Conservation (phyloP, 1,140 invertebrate species). For the Thaumetopoea pityocampa region DNA sequence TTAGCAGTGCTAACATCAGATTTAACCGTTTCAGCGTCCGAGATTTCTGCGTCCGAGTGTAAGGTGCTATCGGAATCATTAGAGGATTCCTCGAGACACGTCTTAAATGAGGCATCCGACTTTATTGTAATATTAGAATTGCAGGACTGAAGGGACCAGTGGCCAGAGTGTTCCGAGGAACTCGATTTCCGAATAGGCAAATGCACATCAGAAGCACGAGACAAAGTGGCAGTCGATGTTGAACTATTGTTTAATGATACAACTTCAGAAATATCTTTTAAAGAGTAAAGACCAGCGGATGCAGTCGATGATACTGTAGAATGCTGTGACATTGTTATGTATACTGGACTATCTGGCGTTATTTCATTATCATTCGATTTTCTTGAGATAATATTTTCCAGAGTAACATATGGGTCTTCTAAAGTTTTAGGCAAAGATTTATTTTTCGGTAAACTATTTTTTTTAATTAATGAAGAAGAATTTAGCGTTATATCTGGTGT, state of each 20-base stretch:
- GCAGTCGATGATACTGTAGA: constrained; percentile 33
- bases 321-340: constrained; percentile 33
- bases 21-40: constrained; percentile 61
- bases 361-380: constrained; percentile 21
- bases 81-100: constrained; percentile 60
- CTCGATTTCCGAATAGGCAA: constrained; percentile 49
- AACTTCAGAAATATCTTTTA: constrained; percentile 63
- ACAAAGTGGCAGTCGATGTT: constrained; percentile 45
- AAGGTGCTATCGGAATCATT: constrained; percentile 56
- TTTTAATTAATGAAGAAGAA: constrained; percentile 44
- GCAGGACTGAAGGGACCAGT: constrained; percentile 62
- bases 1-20: constrained; percentile 56
- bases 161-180: constrained; percentile 66
- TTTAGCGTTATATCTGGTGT: constrained; percentile 62
- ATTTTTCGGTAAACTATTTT: constrained; percentile 45
- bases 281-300: constrained; percentile 49
- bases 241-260: constrained; percentile 51
- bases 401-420: constrained; percentile 54
- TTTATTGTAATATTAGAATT: constrained; percentile 61
- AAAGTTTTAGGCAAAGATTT: constrained; percentile 53
- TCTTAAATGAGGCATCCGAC: constrained; percentile 59
- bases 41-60: constrained; percentile 56
- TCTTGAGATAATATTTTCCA: constrained; percentile 41
- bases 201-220: constrained; percentile 50
- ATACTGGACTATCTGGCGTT: constrained; percentile 14